These are phyloP conservation scores for Xenentodon cancila DNA, from an alignment of 2,797 vertebrate species.

Conservation along the genomic window DNA sequence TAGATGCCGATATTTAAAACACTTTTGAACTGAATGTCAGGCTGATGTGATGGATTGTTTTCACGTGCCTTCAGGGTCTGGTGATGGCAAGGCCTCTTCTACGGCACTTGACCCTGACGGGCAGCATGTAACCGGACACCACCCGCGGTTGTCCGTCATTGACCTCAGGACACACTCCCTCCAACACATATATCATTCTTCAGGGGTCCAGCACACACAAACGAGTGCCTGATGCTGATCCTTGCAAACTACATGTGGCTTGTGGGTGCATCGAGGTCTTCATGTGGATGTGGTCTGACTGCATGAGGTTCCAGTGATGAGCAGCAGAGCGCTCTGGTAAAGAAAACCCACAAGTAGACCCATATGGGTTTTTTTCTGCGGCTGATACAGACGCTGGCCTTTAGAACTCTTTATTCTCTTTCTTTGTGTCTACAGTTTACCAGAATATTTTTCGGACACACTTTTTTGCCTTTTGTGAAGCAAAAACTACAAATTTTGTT, in stretches of 20 bases:
- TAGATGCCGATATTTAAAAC: not conserved
- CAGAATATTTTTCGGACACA: too few relatives aligned
- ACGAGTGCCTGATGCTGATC: slow-evolving; percentile 45
- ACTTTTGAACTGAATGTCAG: slow-evolving; percentile 1
- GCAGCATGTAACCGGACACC: slow-evolving; percentile 60
- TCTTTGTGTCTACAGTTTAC: too few relatives aligned
- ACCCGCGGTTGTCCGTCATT: slow-evolving; percentile 56
- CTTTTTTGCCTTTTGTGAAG: too few relatives aligned
- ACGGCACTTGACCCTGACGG: slow-evolving; percentile 65
- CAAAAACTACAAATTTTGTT: too few relatives aligned
- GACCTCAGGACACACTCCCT: slow-evolving; percentile 54
- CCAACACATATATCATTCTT: slow-evolving; percentile 54
- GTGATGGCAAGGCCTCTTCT: slow-evolving; percentile 22
- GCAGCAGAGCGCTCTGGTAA: not conserved
- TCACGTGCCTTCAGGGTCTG: not conserved
- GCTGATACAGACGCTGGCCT: too few relatives aligned
- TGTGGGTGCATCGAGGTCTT: slow-evolving; percentile 24
- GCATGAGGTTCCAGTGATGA: slow-evolving; percentile 24
- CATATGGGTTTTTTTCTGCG: too few relatives aligned
- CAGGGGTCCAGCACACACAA: slow-evolving; percentile 21
- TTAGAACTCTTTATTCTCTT: too few relatives aligned
- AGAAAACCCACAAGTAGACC: not conserved
- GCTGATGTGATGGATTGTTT: slow-evolving; percentile 5
- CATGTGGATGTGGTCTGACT: slow-evolving; percentile 27
- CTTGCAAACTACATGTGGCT: slow-evolving; percentile 38